phyloP scores from a whole-genome alignment of 53 echinoderm and acorn worm species.

The Pentamera pediparva region DNA sequence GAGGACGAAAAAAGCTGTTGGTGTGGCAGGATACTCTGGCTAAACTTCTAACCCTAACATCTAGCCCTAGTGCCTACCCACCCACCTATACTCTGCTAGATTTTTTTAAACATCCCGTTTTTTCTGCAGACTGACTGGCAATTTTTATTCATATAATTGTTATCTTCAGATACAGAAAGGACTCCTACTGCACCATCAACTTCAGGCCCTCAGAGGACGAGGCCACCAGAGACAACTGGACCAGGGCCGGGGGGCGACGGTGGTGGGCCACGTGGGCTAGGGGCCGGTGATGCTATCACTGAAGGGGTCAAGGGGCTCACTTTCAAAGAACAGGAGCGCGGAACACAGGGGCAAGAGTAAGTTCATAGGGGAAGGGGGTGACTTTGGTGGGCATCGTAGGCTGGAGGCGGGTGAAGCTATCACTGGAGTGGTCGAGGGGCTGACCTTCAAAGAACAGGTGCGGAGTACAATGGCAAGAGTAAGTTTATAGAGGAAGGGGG shows the following conservation, averaged over 20 bases:
- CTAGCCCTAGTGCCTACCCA: no score
- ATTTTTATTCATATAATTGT: no score
- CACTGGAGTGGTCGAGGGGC: not conserved
- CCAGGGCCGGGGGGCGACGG: constrained; percentile 6
- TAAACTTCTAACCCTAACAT: no score
- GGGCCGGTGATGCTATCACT: not conserved
- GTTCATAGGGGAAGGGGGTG: not conserved
- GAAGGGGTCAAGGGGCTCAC: not conserved
- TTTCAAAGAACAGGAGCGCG: constrained; percentile 25
- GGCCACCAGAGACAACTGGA: not conserved
- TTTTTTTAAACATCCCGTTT: no score
- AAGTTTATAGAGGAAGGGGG: not conserved
- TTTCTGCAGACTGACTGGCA: no score
- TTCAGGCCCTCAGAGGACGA: not conserved
- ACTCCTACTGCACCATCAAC: no score
- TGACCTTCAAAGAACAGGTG: constrained; percentile 17
- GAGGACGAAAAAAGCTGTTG: no score
- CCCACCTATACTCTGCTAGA: no score
- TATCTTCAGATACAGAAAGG: no score
- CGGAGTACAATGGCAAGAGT: constrained; percentile 55
- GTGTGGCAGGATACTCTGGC: no score
- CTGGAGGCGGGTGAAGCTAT: not conserved
- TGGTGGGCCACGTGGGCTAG: not conserved
- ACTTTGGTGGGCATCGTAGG: not conserved
- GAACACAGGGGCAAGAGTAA: constrained; percentile 60